Base-by-base conservation (phyloP, 2,888 invertebrate genomes). In the Neoscelio sp. region DNA sequence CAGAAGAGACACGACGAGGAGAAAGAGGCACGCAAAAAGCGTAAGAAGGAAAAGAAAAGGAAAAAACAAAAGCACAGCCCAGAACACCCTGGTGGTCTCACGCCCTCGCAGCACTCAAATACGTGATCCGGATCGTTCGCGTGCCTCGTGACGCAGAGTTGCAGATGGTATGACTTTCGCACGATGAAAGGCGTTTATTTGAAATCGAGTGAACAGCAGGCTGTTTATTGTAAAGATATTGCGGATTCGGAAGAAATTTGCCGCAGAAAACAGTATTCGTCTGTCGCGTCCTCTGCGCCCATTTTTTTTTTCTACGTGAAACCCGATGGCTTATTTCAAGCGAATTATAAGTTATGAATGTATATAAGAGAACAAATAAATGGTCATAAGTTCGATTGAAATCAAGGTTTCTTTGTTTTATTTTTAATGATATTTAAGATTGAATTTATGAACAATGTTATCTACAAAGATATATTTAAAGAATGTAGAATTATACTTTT, bases 11-110 rank as follows among this genome's bases (percentile, higher is more conserved):
- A 97, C 85, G 97, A 98, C 84, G 98, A 98, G 82, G 97, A 98
- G 85, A 97, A 97, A 87, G 97, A 98, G 87, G 90, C 90, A 5
- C 93, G 97, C 28, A 97, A 97, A 91, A 98, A 97, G 90, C 92
- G 97, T 86, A 98, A 97, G 94, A 98, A 98, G 91, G 97, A 98
- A 88, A 98, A 98, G 91, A 98, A 98, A 86, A 93, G 97, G 84
- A 98, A 98, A 94, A 98, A 98, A 90, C 97, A 97, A 87, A 96
- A 97, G 87, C 97, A 97, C 90, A 97, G 97, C 88, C 97, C 97
- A 0, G 97, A 97, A 88, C 96, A 96, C 86, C 92, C 92, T 40
- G 95, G 95, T 5, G 94, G 94, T 26, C 92, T 93, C 68, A 93
- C 93, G 77, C 93, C 93, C 28, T 93, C 92, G 81, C 93, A 93